A percentile compares a stretch with the other conserved stretches of the same genome.
Evolutionary conservation across 2,888 invertebrate genomes (phyloP).

Genomic region (Cephus pulcher): DNA sequence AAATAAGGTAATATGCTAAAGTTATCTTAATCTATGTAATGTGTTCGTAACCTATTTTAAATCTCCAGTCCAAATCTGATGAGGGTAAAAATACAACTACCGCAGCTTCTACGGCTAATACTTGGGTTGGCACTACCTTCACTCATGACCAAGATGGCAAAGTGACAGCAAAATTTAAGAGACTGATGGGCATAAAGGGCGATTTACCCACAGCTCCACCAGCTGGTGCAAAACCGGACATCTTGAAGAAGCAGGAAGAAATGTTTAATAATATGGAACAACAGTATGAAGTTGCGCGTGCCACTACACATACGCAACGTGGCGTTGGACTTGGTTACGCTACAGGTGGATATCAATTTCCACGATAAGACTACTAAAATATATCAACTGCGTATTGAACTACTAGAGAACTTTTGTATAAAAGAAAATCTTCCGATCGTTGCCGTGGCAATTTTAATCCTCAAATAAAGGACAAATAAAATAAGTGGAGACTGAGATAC

Average conservation of each 20-base stretch:
- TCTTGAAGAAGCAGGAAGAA: constrained; percentile 81
- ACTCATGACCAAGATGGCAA: constrained; percentile 92
- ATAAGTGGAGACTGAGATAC: not conserved
- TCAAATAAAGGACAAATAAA: not conserved
- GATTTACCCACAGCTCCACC: constrained; percentile 63
- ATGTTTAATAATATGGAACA: constrained; percentile 94
- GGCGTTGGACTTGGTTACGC: constrained; percentile 87
- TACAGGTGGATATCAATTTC: constrained; percentile 69
- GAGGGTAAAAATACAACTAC: constrained; percentile 59
- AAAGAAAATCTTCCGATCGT: not conserved
- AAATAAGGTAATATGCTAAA: constrained; percentile 71
- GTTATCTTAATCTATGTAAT: not conserved
- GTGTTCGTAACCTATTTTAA: not conserved
- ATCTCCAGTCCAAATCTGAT: constrained; percentile 50
- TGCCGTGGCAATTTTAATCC: not conserved
- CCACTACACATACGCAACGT: constrained; percentile 95
- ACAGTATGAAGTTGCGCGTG: constrained; percentile 95
- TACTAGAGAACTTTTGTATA: not conserved
- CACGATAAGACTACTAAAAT: constrained; percentile 59
- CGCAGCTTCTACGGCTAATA: constrained; percentile 63
- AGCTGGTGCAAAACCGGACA: constrained; percentile 68
- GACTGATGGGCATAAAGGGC: constrained; percentile 93
- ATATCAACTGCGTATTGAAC: not conserved
- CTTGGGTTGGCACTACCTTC: constrained; percentile 89
- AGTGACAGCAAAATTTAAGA: constrained; percentile 93